These are phyloP conservation scores for Listrodromus nycthemerus DNA, from an alignment of 2,888 invertebrate species.

Conservation along the genomic window DNA sequence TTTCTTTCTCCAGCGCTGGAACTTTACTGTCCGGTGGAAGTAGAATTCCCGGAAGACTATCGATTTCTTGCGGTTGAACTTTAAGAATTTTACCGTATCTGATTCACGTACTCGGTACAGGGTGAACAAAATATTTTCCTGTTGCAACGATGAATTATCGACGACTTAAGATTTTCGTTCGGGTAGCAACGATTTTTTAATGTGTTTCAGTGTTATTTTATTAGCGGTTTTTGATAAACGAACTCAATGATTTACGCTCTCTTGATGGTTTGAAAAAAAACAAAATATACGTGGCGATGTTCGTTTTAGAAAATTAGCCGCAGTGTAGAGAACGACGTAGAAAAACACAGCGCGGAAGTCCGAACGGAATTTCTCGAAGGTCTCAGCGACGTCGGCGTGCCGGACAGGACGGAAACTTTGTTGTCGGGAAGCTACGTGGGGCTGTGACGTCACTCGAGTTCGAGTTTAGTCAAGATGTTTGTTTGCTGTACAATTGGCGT, in stretches of 20 bases:
- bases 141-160: too few species aligned
- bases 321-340: background rate
- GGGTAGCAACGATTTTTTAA: too few species aligned
- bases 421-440: background rate
- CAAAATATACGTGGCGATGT: background rate
- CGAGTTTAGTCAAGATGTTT: background rate
- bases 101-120: too few species aligned
- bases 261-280: background rate
- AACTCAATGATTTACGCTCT: too few species aligned
- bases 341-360: slow-evolving; percentile 51
- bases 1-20: background rate
- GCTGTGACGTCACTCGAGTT: background rate
- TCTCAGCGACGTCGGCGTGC: slow-evolving; percentile 22
- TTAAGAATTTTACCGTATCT: too few species aligned
- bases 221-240: too few species aligned
- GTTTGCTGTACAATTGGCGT: background rate
- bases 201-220: too few species aligned
- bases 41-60: too few species aligned
- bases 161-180: too few species aligned
- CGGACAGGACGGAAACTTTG: background rate
- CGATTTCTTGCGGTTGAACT: too few species aligned
- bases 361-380: slow-evolving; percentile 52
- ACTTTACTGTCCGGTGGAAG: too few species aligned
- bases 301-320: background rate
- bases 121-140: too few species aligned